A percentile compares a stretch with the other conserved stretches of the same genome.
Evolutionary conservation across 2,888 invertebrate genomes (phyloP).

Genomic region (Encarsia formosa): DNA sequence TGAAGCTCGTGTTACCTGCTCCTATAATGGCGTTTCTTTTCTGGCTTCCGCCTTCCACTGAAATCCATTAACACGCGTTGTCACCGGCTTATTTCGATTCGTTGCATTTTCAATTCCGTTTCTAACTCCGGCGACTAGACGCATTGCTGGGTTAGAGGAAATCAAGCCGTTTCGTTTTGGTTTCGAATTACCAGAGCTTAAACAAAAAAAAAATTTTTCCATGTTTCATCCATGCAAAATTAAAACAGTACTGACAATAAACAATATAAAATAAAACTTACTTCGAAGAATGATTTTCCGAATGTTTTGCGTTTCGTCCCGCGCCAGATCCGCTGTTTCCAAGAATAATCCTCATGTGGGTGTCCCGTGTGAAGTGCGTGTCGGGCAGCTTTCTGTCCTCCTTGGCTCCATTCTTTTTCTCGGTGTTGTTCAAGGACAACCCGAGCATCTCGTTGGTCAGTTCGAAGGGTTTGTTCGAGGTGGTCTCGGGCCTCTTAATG

Average conservation of each 20-base stretch:
- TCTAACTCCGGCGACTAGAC: conserved; percentile 72
- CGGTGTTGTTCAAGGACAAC: conserved; percentile 32
- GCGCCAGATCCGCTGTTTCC: conserved; percentile 55
- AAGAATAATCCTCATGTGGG: conserved; percentile 86
- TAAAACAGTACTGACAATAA: neutral
- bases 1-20: conserved; percentile 23
- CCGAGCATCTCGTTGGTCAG: conserved; percentile 49
- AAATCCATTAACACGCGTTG: conserved; percentile 63
- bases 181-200: conserved; percentile 55
- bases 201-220: neutral
- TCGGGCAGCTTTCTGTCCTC: conserved; percentile 58
- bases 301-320: conserved; percentile 46
- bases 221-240: conserved; percentile 4
- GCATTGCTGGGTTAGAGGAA: conserved; percentile 81
- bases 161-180: conserved; percentile 81
- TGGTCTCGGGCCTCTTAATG: conserved; percentile 39
- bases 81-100: conserved; percentile 51
- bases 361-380: conserved; percentile 83
- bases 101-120: conserved; percentile 65
- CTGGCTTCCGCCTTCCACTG: conserved; percentile 64
- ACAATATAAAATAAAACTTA: conserved; percentile 3
- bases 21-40: conserved; percentile 74
- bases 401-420: conserved; percentile 30
- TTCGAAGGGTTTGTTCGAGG: conserved; percentile 46
- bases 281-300: conserved; percentile 32